Evolutionary conservation across 2,113 vertebrate genomes (phyloP).

Genomic region (Actenoides hombroni): DNA sequence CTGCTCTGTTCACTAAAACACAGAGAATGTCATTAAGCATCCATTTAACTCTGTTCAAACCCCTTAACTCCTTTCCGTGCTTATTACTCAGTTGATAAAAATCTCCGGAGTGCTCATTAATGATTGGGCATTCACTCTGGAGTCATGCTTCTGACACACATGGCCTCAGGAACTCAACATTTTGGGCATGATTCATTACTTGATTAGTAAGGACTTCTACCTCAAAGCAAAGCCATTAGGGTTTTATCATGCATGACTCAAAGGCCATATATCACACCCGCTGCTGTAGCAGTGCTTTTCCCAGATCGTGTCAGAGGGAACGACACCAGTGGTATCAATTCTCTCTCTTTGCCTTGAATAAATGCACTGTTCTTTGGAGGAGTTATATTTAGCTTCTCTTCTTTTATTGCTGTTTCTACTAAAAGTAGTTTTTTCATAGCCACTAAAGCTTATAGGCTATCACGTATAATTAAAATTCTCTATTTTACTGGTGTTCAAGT

Average conservation of each 20-base stretch:
- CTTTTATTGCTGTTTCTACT: conserved; percentile 51
- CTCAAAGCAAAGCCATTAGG: conserved; percentile 57
- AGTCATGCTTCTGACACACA: conserved; percentile 2
- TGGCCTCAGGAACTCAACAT: background rate
- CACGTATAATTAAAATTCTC: conserved; percentile 42
- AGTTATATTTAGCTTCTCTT: conserved; percentile 45
- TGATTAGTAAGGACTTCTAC: conserved; percentile 54
- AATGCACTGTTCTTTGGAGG: conserved; percentile 35
- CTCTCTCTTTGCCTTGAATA: conserved; percentile 43
- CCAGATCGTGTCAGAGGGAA: conserved; percentile 57
- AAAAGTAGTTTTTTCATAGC: conserved; percentile 31
- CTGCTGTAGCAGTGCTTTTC: conserved; percentile 49
- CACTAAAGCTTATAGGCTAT: background rate
- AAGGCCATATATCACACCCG: conserved; percentile 34
- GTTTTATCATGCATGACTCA: conserved; percentile 57
- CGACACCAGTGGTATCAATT: conserved; percentile 50
- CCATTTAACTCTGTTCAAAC: conserved; percentile 25
- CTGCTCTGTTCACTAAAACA: conserved; percentile 10
- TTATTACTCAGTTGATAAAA: conserved; percentile 56
- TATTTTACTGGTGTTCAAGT: conserved; percentile 22
- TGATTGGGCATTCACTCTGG: conserved; percentile 11
- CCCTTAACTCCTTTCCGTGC: background rate
- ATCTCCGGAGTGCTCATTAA: conserved; percentile 21
- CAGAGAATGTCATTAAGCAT: background rate
- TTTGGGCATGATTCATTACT: conserved; percentile 55